Evolutionary conservation across 2,797 vertebrate genomes (phyloP).

Genomic region (Setipinna tenuifilis): DNA sequence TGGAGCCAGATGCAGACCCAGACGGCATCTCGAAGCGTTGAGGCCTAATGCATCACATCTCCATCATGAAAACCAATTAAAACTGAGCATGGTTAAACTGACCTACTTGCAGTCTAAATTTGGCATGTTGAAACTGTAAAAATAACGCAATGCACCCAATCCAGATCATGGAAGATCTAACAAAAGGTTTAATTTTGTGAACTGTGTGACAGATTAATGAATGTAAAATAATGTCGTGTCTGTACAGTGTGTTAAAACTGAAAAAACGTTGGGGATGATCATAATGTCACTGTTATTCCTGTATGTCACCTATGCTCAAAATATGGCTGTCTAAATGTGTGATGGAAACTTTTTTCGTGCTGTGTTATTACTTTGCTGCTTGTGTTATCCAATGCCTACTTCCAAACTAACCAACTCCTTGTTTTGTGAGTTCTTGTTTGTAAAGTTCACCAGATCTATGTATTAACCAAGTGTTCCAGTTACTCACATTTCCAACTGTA

Average conservation of each 20-base stretch:
- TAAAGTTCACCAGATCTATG: background rate
- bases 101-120: background rate
- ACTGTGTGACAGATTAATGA: background rate
- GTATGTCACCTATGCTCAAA: background rate
- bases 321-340: background rate
- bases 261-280: background rate
- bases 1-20: background rate
- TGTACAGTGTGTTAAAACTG: background rate
- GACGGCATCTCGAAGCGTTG: background rate
- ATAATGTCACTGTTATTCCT: background rate
- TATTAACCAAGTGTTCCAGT: background rate
- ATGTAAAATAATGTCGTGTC: background rate
- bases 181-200: background rate
- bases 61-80: background rate
- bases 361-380: background rate
- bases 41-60: background rate
- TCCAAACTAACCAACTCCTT: background rate
- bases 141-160: background rate
- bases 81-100: slow-evolving; percentile 5
- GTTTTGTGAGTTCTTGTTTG: background rate
- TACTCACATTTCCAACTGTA: background rate
- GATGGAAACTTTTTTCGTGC: background rate
- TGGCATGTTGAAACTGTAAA: slow-evolving; percentile 14
- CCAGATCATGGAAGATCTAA: background rate
- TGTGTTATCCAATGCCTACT: background rate